Base-by-base conservation (phyloP, 2,888 invertebrate genomes). In the Tholera decimalis region DNA sequence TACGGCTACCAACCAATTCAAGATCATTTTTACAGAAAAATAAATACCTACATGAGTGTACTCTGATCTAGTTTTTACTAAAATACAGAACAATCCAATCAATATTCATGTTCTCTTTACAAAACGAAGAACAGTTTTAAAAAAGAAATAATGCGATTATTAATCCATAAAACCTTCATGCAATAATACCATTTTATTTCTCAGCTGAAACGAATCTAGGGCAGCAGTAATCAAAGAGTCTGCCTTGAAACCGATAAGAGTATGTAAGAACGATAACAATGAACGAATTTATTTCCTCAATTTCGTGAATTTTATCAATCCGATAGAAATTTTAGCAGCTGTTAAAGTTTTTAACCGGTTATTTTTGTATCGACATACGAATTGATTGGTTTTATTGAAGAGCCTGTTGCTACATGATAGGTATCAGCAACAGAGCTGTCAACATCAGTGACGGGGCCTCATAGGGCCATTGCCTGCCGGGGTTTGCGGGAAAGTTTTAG, bases 201-300 rank as follows among this genome's bases (percentile, higher is more conserved):
- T 49, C 15, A 59, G 43, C 3, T 24, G 6, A 58, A 55, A 28
- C 33, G 73, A 75, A 73, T 37, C 41, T 75, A 56, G 73, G 71
- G 26, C 73, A 75, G 8, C 35, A 13, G 63, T 18, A 73, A 69
- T 75, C 57, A 74, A 24, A 58, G 58, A 59, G 70, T 59, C 56
- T 43, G 44, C 76, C 73, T 73, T 73, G 73, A 76, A 57, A 56
- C 7, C 49, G 72, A 72, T 72, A 72, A 74, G 24, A 47, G 44
- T 37, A 43, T 15, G 46, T 51, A 39, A 50, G 13, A 39, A 7
- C 44, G 63, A 58, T 73, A 73, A 51, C 30, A 58, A 50, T 18
- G 9, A 60, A 51, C 1, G 13, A 28, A 28, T 37, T 26, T 22
- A 47, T 63, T 74, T 73, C 68, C 72, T 74, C 28, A 66, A 73